phyloP scores from a whole-genome alignment of 2,113 vertebrate species.

The Nyctibius bracteatus region DNA sequence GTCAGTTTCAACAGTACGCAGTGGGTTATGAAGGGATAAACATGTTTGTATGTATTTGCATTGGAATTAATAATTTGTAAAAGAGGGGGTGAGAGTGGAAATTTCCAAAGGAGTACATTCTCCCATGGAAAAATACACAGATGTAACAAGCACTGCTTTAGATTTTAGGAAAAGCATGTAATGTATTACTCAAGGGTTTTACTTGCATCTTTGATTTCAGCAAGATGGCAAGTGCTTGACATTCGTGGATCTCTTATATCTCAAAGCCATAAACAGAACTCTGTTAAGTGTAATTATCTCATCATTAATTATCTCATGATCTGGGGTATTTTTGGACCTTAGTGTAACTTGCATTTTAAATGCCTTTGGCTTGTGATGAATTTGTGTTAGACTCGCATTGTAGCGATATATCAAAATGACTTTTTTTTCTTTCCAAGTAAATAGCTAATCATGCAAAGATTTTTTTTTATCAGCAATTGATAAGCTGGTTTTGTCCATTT shows the following conservation, averaged over 20 bases:
- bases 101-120: not conserved
- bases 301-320: not conserved
- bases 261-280: not conserved
- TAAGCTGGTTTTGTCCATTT: not conserved
- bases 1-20: not conserved
- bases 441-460: not conserved
- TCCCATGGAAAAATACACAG: not conserved
- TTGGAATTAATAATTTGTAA: not conserved
- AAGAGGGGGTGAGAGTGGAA: not conserved
- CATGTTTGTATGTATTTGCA: not conserved
- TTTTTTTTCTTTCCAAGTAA: not conserved
- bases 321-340: not conserved
- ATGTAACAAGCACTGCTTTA: not conserved
- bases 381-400: not conserved
- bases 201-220: not conserved
- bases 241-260: not conserved
- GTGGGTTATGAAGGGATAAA: not conserved
- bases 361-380: not conserved
- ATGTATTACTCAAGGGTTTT: not conserved
- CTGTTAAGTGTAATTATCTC: not conserved
- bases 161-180: not conserved
- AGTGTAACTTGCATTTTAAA: not conserved
- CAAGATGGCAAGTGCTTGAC: not conserved
- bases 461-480: not conserved
- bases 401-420: not conserved